These are phyloP conservation scores for Streptopelia turtur DNA, from an alignment of 2,797 vertebrate genomes.

Conservation along the genomic window DNA sequence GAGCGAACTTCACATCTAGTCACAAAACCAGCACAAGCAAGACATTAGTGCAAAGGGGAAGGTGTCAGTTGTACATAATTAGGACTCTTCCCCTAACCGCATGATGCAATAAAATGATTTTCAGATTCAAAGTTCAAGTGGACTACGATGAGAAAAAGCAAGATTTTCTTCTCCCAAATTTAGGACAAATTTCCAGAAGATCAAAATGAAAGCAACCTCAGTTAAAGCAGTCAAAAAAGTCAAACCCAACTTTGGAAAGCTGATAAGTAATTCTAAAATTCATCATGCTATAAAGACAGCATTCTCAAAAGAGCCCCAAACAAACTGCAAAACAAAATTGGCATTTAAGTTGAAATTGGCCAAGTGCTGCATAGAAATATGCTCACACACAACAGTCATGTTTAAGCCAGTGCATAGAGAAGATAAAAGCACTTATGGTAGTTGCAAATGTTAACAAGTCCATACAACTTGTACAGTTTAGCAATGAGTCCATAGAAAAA, in stretches of 20 bases:
- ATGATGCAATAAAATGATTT: conserved; percentile 55
- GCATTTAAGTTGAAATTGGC: conserved; percentile 75
- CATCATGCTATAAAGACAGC: conserved; percentile 75
- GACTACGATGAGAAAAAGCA: conserved; percentile 61
- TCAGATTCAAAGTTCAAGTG: conserved; percentile 75
- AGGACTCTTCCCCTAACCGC: conserved; percentile 49
- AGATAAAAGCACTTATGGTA: conserved; percentile 99
- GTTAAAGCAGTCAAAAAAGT: conserved; percentile 51
- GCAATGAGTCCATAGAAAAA: conserved; percentile 79
- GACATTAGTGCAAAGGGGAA: conserved; percentile 63
- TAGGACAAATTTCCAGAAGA: conserved; percentile 67
- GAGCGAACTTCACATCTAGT: conserved; percentile 73
- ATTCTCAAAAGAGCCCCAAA: conserved; percentile 67
- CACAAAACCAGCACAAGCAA: conserved; percentile 76
- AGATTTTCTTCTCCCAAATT: conserved; percentile 72
- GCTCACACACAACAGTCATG: conserved; percentile 93
- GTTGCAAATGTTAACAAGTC: conserved; percentile 90
- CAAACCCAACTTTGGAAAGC: conserved; percentile 41
- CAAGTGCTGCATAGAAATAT: conserved; percentile 92
- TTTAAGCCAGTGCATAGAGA: conserved; percentile 98
- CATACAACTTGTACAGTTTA: conserved; percentile 83
- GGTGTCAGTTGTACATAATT: neutral
- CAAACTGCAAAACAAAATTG: conserved; percentile 63
- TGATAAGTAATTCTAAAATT: conserved; percentile 50
- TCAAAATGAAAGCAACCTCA: conserved; percentile 67